Base-by-base conservation (phyloP, 2,797 vertebrate genomes). In the Acanthornis magna region DNA sequence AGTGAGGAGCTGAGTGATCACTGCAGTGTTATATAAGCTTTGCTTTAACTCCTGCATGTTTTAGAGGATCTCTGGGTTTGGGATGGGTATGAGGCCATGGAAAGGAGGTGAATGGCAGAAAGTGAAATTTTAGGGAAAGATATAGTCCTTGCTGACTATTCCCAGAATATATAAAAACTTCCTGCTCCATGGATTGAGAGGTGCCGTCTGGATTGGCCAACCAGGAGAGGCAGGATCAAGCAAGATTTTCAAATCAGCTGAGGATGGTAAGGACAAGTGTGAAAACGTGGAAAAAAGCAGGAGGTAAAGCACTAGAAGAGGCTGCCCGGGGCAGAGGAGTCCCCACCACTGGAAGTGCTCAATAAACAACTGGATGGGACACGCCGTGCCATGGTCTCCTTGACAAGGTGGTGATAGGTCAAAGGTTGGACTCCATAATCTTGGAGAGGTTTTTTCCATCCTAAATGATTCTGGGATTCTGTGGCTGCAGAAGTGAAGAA, bases 321-420 rank as follows among this genome's bases (percentile, higher is more conserved):
- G 7, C 32, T 63, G 16, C 19, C 27, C n/a, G n/a, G n/a, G n/a
- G n/a, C n/a, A n/a, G n/a, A n/a, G n/a, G n/a, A n/a, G n/a, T n/a
- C n/a, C 62, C 7, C 25, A 27, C 1, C 13, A 5, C 58, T 78
- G 53, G 26, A 29, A 23, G 16, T 42, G 40, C 36, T 53, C 34
- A 47, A 17, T 45, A 14, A 84, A 42, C 0, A 0, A 11, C 34
- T 29, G 34, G 26, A 36, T 22, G 21, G 40, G 72, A 25, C 51
- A 57, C 36, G 50, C 38, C 29, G 40, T 47, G 22, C 66, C 29
- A 22, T 12, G 34, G 34, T 32, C 34, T 29, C 34, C 34, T 47
- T 13, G 34, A 48, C 26, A 32, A 54, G 16, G 19, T 54, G 22
- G 6, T 47, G 13, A 16, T 66, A 18, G 22, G 26, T 30, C 17